phyloP scores from a whole-genome alignment of 2,888 invertebrate genomes.

The Pristionchus entomophagus region DNA sequence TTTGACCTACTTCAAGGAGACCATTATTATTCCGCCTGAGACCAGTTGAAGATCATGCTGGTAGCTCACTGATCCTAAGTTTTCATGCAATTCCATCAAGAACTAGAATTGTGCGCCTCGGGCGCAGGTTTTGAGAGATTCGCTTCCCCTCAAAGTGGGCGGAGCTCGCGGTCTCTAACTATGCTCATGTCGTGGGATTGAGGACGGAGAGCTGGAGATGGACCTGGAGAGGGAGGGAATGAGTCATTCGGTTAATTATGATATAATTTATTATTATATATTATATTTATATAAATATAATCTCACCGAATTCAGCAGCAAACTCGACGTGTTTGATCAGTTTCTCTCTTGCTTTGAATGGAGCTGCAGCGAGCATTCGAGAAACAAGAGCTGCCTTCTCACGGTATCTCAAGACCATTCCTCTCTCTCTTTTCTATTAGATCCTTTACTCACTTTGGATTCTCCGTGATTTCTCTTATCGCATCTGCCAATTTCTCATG shows the following conservation, averaged over 20 bases:
- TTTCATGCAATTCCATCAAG: no score
- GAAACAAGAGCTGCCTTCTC: neutral
- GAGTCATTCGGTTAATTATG: no score
- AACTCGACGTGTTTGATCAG: neutral
- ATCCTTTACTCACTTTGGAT: constrained; percentile 1
- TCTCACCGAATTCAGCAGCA: neutral
- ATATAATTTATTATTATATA: no score
- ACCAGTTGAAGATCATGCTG: no score
- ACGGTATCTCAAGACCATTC: neutral
- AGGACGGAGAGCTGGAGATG: neutral
- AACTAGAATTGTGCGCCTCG: no score
- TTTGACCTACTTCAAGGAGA: no score
- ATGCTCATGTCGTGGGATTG: neutral
- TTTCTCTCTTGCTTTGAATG: neutral
- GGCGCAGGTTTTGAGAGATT: no score
- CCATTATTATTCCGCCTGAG: no score
- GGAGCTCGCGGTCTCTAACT: no score
- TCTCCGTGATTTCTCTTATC: constrained; percentile 23
- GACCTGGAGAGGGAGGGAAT: neutral
- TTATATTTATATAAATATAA: no score
- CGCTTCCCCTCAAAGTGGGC: no score
- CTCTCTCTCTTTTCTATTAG: neutral
- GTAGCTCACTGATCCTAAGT: no score
- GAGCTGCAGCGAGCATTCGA: neutral
- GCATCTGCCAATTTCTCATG: neutral